phyloP scores from a whole-genome alignment of 2,797 vertebrate genomes.

The Coranthus polyacanthus region DNA sequence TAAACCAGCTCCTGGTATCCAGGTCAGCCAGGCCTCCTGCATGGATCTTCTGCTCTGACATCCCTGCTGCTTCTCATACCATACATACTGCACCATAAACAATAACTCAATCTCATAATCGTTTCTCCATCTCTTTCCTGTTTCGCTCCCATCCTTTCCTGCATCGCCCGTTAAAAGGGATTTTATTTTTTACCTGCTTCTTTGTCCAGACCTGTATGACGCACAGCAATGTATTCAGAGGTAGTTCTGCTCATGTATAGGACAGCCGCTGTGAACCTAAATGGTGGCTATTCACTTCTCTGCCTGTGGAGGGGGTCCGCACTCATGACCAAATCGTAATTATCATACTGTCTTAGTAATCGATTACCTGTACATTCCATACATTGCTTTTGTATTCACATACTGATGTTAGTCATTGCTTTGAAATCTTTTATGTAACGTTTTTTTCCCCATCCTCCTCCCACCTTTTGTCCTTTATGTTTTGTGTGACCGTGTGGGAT shows the following conservation, averaged over 20 bases:
- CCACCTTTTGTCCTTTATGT: slow-evolving; percentile 17
- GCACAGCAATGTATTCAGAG: background rate
- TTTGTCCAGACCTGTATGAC: background rate
- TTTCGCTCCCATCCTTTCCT: background rate
- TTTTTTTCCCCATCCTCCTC: background rate
- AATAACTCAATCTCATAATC: background rate
- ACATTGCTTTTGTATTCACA: background rate
- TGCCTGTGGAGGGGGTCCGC: too few species aligned
- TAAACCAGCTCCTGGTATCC: slow-evolving; percentile 39
- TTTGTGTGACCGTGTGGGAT: slow-evolving; percentile 15
- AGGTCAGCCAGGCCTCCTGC: slow-evolving; percentile 50
- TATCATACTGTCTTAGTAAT: background rate
- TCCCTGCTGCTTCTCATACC: slow-evolving; percentile 3
- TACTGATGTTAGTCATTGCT: slow-evolving; percentile 18
- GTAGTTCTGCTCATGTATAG: slow-evolving; percentile 1
- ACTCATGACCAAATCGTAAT: background rate
- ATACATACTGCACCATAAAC: background rate
- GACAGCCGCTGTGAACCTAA: slow-evolving; percentile 2
- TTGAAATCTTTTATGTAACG: background rate
- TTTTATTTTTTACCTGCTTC: background rate
- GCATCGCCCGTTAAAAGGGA: background rate
- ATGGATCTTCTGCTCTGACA: slow-evolving; percentile 20
- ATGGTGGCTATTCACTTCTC: background rate
- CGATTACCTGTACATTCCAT: background rate
- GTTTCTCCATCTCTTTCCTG: background rate